A percentile compares a stretch with the other conserved stretches of the same genome.
Evolutionary conservation across 2,113 vertebrate genomes (phyloP).

Genomic region (Girardinichthys multiradiatus): DNA sequence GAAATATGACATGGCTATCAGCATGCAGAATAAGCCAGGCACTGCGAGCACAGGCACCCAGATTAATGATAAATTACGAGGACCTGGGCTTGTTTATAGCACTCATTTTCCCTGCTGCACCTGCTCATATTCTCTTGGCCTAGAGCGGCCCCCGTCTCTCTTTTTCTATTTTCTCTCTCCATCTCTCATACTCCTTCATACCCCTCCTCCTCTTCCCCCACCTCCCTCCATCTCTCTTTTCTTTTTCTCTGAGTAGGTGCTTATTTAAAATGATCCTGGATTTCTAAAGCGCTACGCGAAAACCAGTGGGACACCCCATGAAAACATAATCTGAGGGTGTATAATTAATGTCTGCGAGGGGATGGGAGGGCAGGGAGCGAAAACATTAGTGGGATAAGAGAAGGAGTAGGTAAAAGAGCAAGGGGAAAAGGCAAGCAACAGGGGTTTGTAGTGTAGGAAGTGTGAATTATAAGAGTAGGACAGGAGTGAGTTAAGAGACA

Average conservation of each 20-base stretch:
- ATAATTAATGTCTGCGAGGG: conserved; percentile 72
- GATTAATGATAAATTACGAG: conserved; percentile 87
- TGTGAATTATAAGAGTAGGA: conserved; percentile 2
- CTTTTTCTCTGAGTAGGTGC: conserved; percentile 70
- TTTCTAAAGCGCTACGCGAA: conserved; percentile 72
- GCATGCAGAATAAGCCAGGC: conserved; percentile 81
- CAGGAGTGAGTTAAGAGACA: conserved; percentile 11
- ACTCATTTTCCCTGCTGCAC: conserved; percentile 81
- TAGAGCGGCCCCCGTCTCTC: conserved; percentile 73
- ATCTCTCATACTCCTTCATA: conserved; percentile 62
- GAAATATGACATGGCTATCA: conserved; percentile 85
- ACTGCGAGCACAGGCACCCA: conserved; percentile 76
- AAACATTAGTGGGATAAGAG: conserved; percentile 47
- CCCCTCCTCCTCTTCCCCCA: not conserved
- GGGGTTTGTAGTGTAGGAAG: conserved; percentile 37
- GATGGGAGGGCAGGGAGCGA: conserved; percentile 40
- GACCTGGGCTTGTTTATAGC: conserved; percentile 81
- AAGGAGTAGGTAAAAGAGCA: conserved; percentile 30
- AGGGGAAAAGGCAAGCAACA: conserved; percentile 7
- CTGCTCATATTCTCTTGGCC: conserved; percentile 83
- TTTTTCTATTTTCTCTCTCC: conserved; percentile 72
- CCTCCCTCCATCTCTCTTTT: conserved; percentile 13
- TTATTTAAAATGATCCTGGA: conserved; percentile 76
- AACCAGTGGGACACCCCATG: conserved; percentile 74
- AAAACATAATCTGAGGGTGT: conserved; percentile 73